Evolutionary conservation across 2,797 vertebrate genomes (phyloP), one percentile per base, ranked within the genome.

Genomic region (Spinus pinus): DNA sequence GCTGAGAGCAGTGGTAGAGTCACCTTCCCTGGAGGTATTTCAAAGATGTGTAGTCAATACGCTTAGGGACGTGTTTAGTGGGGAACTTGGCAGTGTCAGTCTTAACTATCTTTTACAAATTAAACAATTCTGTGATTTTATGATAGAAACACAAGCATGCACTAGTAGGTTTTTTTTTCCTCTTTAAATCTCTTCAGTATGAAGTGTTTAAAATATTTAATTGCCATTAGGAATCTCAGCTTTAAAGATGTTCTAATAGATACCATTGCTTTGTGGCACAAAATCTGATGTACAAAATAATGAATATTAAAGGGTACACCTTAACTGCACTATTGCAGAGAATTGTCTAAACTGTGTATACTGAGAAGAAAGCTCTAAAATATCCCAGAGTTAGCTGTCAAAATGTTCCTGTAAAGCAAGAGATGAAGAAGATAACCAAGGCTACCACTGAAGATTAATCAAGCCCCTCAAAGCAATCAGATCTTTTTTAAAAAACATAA

Each of bases 1-100:
- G 20, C 2, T 61, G 27, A 49, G 7, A 10, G 14, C 61, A 65
- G 13, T 25, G 25, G 15, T 15, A 11, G 14, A 78, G 18, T 78
- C 27, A 73, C 17, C 6, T 35, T 58, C 31, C 39, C 23, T 69
- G n/a, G 10, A 25, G 8, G 2, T 61, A 61, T 42, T 81, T 70
- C 25, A 61, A 56, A 79, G 51, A 35, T 1, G 0, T 15, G 25
- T 31, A 33, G 30, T 24, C 0, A 0, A 49, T 16, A n/a, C 0
- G 0, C 10, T 30, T n/a, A 39, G 17, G 31, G 25, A 75, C 10
- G 18, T 3, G 7, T 71, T 83, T 66, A 54, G 25, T 15, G n/a
- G 35, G 67, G 58, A 47, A 58, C 9, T 75, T 72, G 7, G 12
- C n/a, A 64, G 14, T 37, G 10, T 33, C 47, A 64, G 22, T 39